Base-by-base conservation (phyloP, 2,888 invertebrate genomes). In the Physocephala rufipes region DNA sequence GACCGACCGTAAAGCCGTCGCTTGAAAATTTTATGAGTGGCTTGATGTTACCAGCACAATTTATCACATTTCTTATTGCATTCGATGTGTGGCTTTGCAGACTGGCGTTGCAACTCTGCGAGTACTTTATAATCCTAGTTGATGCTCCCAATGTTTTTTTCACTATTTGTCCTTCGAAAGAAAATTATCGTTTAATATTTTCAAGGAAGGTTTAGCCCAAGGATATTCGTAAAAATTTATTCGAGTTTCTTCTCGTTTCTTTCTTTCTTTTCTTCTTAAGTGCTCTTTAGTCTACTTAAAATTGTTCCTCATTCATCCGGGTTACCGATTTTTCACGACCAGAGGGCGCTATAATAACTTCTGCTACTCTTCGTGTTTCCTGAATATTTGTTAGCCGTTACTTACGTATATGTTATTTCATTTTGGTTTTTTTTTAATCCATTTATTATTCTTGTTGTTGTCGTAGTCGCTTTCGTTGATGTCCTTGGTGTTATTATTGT, bases 11-110 rank as follows among this genome's bases (percentile, higher is more conserved):
- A 76, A 77, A 71, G 74, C 67, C 65, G 70, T 71, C 64, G 62
- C 70, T 75, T 76, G 75, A 76, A 75, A 75, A 76, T 78, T 78
- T 78, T 78, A 78, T 78, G 78, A 76, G 76, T 75, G 78, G 76
- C 78, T 78, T 76, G 77, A 76, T 74, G 75, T 76, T 74, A 75
- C 75, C 75, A 76, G 71, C 72, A 74, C 76, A 78, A 78, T 78
- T 78, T 78, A 78, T 78, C 78, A 78, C 76, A 75, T 71, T 71
- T 71, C 73, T 71, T 69, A 68, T 68, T 68, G 68, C 68, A 61
- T 68, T 68, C 59, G 36, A 36, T 7, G 36, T 36, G 36, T 36
- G 36, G 36, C 36, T 36, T n/a, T n/a, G n/a, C n/a, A n/a, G 36
- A 9, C 36, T 36, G 36, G 36, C 36, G 36, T 9, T 36, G 36